Percentiles rank a stretch among this genome's conserved stretches.
These are phyloP conservation scores for Atrichornis clamosus DNA, from an alignment of 2,113 vertebrate genomes.

Conservation along the genomic window DNA sequence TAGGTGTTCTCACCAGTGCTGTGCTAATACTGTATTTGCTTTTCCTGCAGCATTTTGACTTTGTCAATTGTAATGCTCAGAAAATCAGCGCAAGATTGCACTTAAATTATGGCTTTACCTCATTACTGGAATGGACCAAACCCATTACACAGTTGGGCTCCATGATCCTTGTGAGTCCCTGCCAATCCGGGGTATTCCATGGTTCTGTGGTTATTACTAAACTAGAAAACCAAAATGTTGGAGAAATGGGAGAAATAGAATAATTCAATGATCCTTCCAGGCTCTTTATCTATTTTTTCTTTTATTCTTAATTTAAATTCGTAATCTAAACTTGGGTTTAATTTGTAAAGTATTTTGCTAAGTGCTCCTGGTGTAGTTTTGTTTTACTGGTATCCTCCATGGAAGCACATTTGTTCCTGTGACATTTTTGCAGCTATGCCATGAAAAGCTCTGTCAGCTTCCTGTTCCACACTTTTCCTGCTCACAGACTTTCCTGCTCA, in stretches of 20 bases:
- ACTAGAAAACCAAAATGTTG: not conserved
- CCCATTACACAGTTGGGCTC: not conserved
- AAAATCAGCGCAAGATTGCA: not conserved
- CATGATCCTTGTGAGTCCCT: not conserved
- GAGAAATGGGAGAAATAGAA: not conserved
- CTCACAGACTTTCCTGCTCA: not conserved
- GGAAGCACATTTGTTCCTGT: not conserved
- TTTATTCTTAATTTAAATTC: not conserved
- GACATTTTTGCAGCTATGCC: not conserved
- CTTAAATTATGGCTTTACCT: not conserved
- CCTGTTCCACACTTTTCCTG: not conserved
- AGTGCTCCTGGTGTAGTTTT: not conserved
- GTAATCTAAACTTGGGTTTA: not conserved
- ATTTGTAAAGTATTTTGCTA: not conserved
- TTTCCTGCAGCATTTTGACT: not conserved
- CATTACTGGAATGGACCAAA: not conserved
- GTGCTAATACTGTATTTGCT: not conserved
- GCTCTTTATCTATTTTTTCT: too few relatives aligned
- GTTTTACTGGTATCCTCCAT: not conserved
- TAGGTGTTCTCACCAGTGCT: not conserved
- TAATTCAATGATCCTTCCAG: not conserved
- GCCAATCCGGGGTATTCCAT: not conserved
- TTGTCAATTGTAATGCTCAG: not conserved
- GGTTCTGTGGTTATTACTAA: not conserved
- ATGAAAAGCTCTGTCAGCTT: not conserved